Evolutionary conservation across 2,797 vertebrate species (phyloP), one percentile per base, ranked within the genome.

Genomic region (Fringilla coelebs): DNA sequence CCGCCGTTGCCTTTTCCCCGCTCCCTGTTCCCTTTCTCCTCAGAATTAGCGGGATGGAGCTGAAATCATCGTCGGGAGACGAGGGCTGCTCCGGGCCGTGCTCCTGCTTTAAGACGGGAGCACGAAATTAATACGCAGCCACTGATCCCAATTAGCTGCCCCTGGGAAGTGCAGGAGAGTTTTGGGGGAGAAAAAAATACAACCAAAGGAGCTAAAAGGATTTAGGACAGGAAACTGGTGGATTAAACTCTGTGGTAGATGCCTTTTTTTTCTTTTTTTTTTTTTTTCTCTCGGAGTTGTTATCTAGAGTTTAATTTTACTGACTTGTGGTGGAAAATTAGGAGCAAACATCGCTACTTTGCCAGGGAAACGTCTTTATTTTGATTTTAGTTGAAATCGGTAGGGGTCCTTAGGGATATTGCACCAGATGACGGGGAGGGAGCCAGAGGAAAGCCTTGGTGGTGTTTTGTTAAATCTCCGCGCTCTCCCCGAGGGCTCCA

Each of bases 1-100:
- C 87, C 13, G 1, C 0, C 5, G 0, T 26, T 58, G 75, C 54
- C n/a, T 63, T 55, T 15, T 24, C 10, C 55, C 54, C 21, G 13
- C 28, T 25, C 63, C 71, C 38, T 5, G 0, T 17, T 74, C 48
- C 19, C 11, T 51, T 4, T 1, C 9, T 11, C n/a, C 34, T 10
- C 7, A 16, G 24, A 41, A 60, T 2, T 11, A 79, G 21, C 1
- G 29, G 60, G 29, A 51, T 28, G 49, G 16, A 66, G 77, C 48
- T 1, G 22, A 13, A 70, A 62, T 43, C 36, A 0, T 11, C 0
- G 1, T 4, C 0, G 7, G 81, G 43, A 20, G 63, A 43, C 8
- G 67, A 2, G 3, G 19, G 78, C 75, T 3, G 36, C 73, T 74
- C 61, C 85, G 2, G 12, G 31, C 82, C 11, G 0, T 9, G 75